Base-by-base conservation (phyloP, 2,888 invertebrate species). In the Diaperis boleti region DNA sequence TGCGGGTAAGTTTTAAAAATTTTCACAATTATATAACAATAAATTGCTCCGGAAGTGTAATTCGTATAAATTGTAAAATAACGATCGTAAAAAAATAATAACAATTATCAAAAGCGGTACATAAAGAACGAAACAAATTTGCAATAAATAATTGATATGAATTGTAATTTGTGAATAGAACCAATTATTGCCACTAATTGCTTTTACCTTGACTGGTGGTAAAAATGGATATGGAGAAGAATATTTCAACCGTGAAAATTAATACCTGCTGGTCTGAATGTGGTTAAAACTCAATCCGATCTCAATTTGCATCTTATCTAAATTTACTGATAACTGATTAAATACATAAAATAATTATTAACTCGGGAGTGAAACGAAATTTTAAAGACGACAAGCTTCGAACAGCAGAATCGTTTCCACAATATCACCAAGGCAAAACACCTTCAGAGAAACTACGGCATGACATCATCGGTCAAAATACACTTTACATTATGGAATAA, bases 1-100 rank as follows among this genome's bases (percentile, higher is more conserved):
- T 94, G 94, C 83, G 94, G 94, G 94, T 94, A 82, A 89, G 92
- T 87, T 26, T 3, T 3, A 20, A 20, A 20, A 4, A 4, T 20
- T 20, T 20, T 20, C 20, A 4, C 6, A 4, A 20, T 20, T 20
- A n/a, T n/a, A n/a, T n/a, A n/a, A n/a, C n/a, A n/a, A n/a, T 20
- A 20, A 4, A 20, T 20, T 20, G 3, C 20, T 20, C 20, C 3
- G 4, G 6, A 20, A 20, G 3, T 20, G 20, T 20, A 20, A 20
- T n/a, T n/a, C n/a, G n/a, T n/a, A n/a, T n/a, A n/a, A n/a, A n/a
- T n/a, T n/a, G n/a, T n/a, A n/a, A n/a, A n/a, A n/a, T n/a, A n/a
- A n/a, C n/a, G n/a, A n/a, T n/a, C n/a, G n/a, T n/a, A n/a, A n/a
- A n/a, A n/a, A n/a, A n/a, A n/a, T n/a, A n/a, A n/a, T n/a, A n/a